Conservation (phyloP, 2,113 vertebrate genomes). For the Chamaea fasciata region DNA sequence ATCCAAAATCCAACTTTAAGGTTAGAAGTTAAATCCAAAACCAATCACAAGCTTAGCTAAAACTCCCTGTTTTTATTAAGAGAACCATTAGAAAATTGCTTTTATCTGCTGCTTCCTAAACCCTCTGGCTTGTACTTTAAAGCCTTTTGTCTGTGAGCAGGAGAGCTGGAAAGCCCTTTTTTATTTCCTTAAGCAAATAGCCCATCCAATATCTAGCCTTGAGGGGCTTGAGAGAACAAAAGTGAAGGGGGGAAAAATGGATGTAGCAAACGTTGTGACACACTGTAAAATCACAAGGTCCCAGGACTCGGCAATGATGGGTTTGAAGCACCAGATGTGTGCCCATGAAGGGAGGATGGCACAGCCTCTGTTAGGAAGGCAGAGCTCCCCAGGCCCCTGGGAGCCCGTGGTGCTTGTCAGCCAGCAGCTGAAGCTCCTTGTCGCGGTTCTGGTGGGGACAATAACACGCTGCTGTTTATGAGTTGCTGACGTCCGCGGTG, state of each 20-base stretch:
- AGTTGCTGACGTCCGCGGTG: accelerated
- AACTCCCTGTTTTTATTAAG: neutral
- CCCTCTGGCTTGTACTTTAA: neutral
- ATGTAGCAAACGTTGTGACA: neutral
- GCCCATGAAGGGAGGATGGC: neutral
- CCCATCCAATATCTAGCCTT: neutral
- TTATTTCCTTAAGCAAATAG: constrained; percentile 47
- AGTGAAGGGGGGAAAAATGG: neutral
- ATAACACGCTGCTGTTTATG: accelerated
- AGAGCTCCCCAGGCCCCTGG: neutral
- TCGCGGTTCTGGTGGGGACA: accelerated
- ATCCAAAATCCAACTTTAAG: neutral
- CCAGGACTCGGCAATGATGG: neutral
- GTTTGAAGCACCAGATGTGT: neutral
- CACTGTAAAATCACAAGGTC: neutral
- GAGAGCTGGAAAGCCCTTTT: constrained; percentile 10
- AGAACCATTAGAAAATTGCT: constrained; percentile 14
- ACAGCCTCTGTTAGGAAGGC: neutral
- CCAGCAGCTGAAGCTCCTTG: neutral
- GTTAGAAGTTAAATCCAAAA: constrained; percentile 1
- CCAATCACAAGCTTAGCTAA: neutral
- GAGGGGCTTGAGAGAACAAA: neutral
- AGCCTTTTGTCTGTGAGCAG: constrained; percentile 29
- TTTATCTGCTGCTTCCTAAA: constrained; percentile 29
- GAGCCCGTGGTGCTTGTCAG: accelerated